Conservation (phyloP, 2,113 vertebrate genomes). For the Clarias gariepinus region DNA sequence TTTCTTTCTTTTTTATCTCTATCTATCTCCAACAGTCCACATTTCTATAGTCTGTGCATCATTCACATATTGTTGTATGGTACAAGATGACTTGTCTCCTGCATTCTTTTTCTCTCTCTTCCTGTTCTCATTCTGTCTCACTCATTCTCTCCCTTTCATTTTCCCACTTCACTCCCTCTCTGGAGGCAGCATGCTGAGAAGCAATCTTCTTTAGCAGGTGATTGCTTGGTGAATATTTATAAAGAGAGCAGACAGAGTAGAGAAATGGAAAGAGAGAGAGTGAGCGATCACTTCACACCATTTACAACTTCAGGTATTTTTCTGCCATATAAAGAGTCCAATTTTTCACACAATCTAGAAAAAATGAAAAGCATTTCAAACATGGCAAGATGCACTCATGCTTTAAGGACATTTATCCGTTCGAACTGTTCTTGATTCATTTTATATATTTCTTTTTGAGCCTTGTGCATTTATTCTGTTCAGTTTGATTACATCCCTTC, state of each 20-base stretch:
- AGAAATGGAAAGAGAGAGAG: conserved; percentile 23
- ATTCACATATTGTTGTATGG: background rate
- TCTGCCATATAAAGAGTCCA: conserved; percentile 7
- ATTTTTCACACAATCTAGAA: background rate
- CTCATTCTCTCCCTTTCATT: conserved; percentile 29
- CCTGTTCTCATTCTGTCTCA: background rate
- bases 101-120: conserved; percentile 9
- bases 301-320: conserved; percentile 31
- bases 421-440: background rate
- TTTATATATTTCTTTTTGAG: conserved; percentile 31
- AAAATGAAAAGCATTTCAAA: conserved; percentile 12
- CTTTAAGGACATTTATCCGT: conserved; percentile 11
- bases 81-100: conserved; percentile 27
- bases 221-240: conserved; percentile 78
- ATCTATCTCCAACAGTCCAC: background rate
- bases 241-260: conserved; percentile 41
- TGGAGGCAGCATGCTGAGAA: conserved; percentile 65
- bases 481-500: conserved; percentile 64
- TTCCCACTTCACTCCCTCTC: conserved; percentile 3
- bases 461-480: conserved; percentile 49
- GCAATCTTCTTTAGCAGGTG: conserved; percentile 70
- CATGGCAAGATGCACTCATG: background rate
- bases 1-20: background rate
- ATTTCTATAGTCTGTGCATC: background rate
- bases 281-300: background rate